phyloP scores from a whole-genome alignment of 1,140 invertebrate genomes.

The Physella acuta region DNA sequence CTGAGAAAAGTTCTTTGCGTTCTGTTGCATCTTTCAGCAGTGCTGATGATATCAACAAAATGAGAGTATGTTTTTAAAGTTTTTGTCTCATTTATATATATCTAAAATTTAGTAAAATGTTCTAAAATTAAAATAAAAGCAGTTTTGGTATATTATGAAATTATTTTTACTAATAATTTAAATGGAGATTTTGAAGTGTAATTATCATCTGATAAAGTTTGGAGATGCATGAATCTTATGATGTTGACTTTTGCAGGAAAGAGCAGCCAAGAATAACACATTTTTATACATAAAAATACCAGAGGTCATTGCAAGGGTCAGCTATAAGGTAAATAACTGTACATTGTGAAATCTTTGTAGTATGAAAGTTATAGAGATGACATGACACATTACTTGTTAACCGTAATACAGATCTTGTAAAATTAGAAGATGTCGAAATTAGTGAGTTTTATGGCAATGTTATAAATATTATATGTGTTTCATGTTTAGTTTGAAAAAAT shows the following conservation, averaged over 20 bases:
- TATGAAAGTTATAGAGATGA: too few relatives aligned
- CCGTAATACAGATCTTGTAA: too few relatives aligned
- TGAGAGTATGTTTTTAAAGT: slow-evolving; percentile 75
- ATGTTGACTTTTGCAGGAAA: slow-evolving; percentile 67
- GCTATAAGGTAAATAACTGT: slow-evolving; percentile 77
- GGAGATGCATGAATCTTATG: not conserved
- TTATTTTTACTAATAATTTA: too few relatives aligned
- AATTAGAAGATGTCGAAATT: too few relatives aligned
- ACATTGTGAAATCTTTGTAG: too few relatives aligned
- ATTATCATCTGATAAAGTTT: too few relatives aligned
- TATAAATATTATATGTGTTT: not conserved
- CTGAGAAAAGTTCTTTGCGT: slow-evolving; percentile 34
- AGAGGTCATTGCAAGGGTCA: slow-evolving; percentile 92
- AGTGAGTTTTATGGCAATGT: not conserved
- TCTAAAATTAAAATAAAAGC: too few relatives aligned
- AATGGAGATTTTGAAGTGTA: too few relatives aligned
- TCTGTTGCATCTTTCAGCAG: slow-evolving; percentile 38
- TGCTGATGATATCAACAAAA: slow-evolving; percentile 95
- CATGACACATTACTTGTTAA: too few relatives aligned
- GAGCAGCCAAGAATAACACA: slow-evolving; percentile 96
- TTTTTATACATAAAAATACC: slow-evolving; percentile 97
- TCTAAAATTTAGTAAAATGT: too few relatives aligned
- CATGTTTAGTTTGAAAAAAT: not conserved
- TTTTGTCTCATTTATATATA: too few relatives aligned
- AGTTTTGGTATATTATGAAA: too few relatives aligned